Conservation (phyloP, 2,888 invertebrate species). For the Oxystoma pomonae region DNA sequence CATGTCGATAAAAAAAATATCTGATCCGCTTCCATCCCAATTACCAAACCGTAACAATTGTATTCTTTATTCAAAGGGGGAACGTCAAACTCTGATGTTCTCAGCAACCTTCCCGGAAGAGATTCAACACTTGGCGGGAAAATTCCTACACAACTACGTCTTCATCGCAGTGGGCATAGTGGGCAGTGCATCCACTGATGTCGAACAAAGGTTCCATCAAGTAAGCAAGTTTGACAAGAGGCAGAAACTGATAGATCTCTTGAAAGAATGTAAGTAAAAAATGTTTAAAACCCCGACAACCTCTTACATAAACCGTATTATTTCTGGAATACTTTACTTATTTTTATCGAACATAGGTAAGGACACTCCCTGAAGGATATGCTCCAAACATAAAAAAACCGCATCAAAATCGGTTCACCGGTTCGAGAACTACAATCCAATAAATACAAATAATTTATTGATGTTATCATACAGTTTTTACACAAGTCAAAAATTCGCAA, state of each 20-base stretch:
- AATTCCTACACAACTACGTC: slow-evolving; percentile 76
- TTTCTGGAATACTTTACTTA: neutral
- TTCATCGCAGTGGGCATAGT: slow-evolving; percentile 89
- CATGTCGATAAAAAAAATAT: too few species aligned
- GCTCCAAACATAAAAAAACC: too few species aligned
- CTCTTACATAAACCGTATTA: neutral
- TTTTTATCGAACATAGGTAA: too few species aligned
- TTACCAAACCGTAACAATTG: too few species aligned
- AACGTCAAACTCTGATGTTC: slow-evolving; percentile 68
- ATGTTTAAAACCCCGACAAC: too few species aligned
- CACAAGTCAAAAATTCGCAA: too few species aligned
- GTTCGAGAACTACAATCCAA: neutral
- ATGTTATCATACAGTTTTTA: too few species aligned
- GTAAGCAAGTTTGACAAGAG: slow-evolving; percentile 63
- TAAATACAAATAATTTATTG: too few species aligned
- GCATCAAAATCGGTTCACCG: too few species aligned
- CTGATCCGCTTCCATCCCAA: too few species aligned
- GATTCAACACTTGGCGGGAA: slow-evolving; percentile 73
- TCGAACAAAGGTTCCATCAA: slow-evolving; percentile 73
- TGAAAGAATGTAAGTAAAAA: slow-evolving; percentile 51
- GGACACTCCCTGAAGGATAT: too few species aligned
- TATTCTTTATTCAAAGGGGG: slow-evolving; percentile 45
- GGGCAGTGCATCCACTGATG: slow-evolving; percentile 90
- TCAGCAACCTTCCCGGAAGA: slow-evolving; percentile 71
- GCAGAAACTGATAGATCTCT: slow-evolving; percentile 63